Base-by-base conservation (phyloP, 1,140 invertebrate genomes). In the Conus betulinus region DNA sequence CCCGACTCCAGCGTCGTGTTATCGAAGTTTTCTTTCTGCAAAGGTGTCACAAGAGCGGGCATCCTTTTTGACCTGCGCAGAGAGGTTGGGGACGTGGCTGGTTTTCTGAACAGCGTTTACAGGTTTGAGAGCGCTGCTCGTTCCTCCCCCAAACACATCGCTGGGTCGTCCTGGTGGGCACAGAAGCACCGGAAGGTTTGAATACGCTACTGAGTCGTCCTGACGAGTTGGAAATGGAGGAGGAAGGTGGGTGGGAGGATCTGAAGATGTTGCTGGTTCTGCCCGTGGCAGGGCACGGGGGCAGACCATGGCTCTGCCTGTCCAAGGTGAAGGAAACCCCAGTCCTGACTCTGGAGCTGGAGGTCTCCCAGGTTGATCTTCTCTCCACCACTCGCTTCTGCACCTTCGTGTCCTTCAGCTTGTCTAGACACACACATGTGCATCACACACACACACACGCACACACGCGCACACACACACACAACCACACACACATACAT, bases 321-420 rank as follows among this genome's bases (percentile, higher is more conserved):
- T 39, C 39, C 39, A 39, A 39, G 39, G 39, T 39, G 39, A 39
- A 39, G 57, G 57, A 60, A 60, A 60, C 27, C 52, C 20, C 20
- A 7, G 23, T 78, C 85, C n/a, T 6, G 5, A 5, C 15, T 11
- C 53, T 87, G 85, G 11, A 57, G 23, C 39, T 79, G 85, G 7
- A 3, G 39, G 51, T 78, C 85, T 57, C 85, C 85, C 71, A 78
- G 51, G 71, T 87, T 71, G 27, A 87, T 87, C 23, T 78, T 87
- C 74, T 87, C 74, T 87, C 85, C 53, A 79, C 74, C 4, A 87
- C 74, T 79, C 52, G 17, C n/a, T 57, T 87, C n/a, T 87, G 85
- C 5, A 20, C 5, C 23, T 78, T 87, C 7, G 25, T 67, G 8
- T 51, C 25, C 53, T 87, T 87, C 23, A 79, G 17, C 20, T 79